phyloP scores from a whole-genome alignment of 2,888 invertebrate genomes.

The Troglohyphantes excavatus region DNA sequence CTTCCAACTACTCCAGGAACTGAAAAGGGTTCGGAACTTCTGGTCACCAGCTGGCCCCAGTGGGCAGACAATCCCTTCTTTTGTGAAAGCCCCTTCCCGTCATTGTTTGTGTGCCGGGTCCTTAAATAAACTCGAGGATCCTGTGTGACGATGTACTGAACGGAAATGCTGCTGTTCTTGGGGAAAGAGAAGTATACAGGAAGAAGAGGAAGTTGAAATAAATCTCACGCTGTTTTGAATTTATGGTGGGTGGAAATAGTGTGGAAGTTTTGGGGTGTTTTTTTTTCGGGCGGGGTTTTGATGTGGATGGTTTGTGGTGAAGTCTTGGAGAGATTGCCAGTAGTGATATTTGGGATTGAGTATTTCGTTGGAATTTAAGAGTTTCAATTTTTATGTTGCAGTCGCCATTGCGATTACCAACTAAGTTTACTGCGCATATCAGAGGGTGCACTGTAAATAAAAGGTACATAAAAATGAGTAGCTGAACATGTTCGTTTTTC shows the following conservation, averaged over 20 bases:
- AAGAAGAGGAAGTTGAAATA: not conserved
- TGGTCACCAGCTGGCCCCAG: conserved; percentile 1
- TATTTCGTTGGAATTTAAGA: no score
- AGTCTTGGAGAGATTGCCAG: no score
- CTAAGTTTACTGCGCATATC: no score
- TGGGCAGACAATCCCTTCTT: not conserved
- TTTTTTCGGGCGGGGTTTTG: not conserved
- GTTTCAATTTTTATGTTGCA: no score
- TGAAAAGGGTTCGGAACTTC: not conserved
- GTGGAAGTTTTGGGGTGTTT: not conserved
- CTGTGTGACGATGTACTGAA: not conserved
- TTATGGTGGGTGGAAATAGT: not conserved
- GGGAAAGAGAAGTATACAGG: not conserved
- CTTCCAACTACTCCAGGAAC: not conserved
- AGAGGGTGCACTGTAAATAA: no score
- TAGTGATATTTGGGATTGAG: no score
- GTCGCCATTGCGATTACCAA: no score
- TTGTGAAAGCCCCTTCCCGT: not conserved
- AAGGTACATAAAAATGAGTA: no score
- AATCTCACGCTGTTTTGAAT: not conserved
- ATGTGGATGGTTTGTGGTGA: no score
- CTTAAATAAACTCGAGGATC: not conserved
- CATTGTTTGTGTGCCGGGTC: not conserved
- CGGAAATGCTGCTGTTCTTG: not conserved
- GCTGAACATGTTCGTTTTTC: no score